A percentile compares a stretch with the other conserved stretches of the same genome.
Evolutionary conservation across 53 echinoderm and acorn worm species (phyloP).

Genomic region (Arbacia lixula): DNA sequence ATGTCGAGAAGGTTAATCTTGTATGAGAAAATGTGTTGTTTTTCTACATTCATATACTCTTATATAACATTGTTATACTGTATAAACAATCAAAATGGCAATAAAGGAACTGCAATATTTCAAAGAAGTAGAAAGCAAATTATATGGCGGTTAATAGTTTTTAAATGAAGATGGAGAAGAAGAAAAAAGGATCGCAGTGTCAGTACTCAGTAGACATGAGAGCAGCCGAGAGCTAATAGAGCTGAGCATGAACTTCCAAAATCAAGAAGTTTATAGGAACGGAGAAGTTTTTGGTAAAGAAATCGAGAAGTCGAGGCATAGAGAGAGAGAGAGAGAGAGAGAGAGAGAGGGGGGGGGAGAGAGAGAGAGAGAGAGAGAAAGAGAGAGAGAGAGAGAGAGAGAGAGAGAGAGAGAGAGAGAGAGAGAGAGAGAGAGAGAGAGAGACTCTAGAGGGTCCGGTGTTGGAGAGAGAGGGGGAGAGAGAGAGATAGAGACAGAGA

Average conservation of each 20-base stretch:
- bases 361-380: neutral
- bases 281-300: neutral
- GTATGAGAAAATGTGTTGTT: no score
- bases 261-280: neutral
- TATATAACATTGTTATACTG: no score
- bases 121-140: no score
- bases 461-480: neutral
- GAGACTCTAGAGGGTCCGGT: neutral
- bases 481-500: no score
- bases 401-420: neutral
- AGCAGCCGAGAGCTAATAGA: neutral
- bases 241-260: neutral
- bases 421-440: neutral
- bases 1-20: no score
- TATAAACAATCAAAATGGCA: no score
- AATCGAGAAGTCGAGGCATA: neutral
- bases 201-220: neutral
- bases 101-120: no score
- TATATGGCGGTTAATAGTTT: no score
- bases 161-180: neutral
- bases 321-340: neutral
- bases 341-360: neutral
- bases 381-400: neutral
- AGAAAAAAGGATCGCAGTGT: neutral
- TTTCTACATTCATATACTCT: no score